phyloP scores from a whole-genome alignment of 2,797 vertebrate genomes.

The Rhyacichthys aspro region DNA sequence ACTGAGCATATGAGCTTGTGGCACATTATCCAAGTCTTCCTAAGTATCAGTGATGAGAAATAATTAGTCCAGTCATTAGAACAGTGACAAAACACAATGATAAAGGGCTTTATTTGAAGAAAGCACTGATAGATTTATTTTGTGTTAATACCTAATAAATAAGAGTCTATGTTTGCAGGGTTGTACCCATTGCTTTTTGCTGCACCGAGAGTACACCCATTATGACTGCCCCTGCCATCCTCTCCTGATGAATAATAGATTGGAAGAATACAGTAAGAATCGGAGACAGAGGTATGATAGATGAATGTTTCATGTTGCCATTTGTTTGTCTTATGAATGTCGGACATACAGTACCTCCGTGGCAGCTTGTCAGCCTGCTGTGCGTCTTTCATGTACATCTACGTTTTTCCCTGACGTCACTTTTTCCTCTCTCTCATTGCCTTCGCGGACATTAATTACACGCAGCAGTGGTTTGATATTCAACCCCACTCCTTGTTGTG shows the following conservation, averaged over 20 bases:
- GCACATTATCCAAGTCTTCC: constrained; percentile 46
- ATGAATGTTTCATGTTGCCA: constrained; percentile 61
- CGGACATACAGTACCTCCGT: constrained; percentile 20
- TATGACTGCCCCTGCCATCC: constrained; percentile 28
- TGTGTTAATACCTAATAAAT: not conserved
- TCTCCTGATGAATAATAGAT: constrained; percentile 68
- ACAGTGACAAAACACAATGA: constrained; percentile 40
- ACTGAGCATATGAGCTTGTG: constrained; percentile 39
- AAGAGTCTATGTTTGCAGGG: constrained; percentile 3
- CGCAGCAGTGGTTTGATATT: constrained; percentile 10
- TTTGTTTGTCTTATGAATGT: constrained; percentile 47
- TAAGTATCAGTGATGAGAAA: constrained; percentile 54
- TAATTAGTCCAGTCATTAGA: constrained; percentile 52
- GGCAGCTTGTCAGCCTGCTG: constrained; percentile 10
- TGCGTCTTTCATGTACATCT: constrained; percentile 39
- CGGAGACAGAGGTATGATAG: constrained; percentile 51
- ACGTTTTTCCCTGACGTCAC: not conserved
- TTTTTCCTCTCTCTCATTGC: constrained; percentile 11
- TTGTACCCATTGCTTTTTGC: constrained; percentile 13
- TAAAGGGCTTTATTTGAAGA: constrained; percentile 36
- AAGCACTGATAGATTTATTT: not conserved
- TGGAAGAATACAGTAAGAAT: constrained; percentile 56
- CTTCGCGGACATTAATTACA: not conserved
- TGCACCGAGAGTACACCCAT: constrained; percentile 37
- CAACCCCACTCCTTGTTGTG: not conserved